phyloP scores from a whole-genome alignment of 1,140 invertebrate genomes.

The Hydropsyche tenuis region DNA sequence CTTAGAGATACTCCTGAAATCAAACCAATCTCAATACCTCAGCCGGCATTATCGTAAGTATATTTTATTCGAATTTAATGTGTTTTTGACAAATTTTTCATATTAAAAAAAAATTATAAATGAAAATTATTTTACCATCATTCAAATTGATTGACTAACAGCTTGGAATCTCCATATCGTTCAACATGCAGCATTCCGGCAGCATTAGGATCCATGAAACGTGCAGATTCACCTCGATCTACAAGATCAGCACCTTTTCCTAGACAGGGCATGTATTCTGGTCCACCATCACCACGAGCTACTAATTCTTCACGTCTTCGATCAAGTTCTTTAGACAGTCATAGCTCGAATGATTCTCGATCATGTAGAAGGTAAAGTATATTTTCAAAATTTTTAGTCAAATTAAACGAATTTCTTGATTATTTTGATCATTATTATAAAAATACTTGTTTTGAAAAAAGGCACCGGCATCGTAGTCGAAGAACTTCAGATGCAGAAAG shows the following conservation, averaged over 20 bases:
- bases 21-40: conserved; percentile 51
- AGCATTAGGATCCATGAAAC: conserved; percentile 50
- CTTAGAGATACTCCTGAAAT: conserved; percentile 46
- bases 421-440: neutral
- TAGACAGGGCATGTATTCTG: conserved; percentile 74
- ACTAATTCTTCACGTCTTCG: conserved; percentile 71
- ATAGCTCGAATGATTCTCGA: conserved; percentile 80
- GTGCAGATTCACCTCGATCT: conserved; percentile 76
- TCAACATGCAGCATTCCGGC: conserved; percentile 61
- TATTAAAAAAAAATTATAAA: too few relatives aligned
- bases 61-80: neutral
- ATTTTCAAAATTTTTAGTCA: conserved; percentile 3
- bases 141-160: conserved; percentile 45
- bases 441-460: conserved; percentile 52
- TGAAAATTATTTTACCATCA: too few relatives aligned
- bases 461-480: conserved; percentile 78
- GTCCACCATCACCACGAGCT: conserved; percentile 65
- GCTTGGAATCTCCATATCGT: conserved; percentile 61
- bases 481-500: conserved; percentile 87
- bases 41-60: conserved; percentile 50
- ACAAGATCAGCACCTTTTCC: conserved; percentile 85
- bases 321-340: conserved; percentile 83
- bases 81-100: too few relatives aligned
- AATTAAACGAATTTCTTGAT: conserved; percentile 2
- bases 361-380: conserved; percentile 68